Conservation (phyloP, 2,797 vertebrate genomes). For the Carcharodon carcharias region DNA sequence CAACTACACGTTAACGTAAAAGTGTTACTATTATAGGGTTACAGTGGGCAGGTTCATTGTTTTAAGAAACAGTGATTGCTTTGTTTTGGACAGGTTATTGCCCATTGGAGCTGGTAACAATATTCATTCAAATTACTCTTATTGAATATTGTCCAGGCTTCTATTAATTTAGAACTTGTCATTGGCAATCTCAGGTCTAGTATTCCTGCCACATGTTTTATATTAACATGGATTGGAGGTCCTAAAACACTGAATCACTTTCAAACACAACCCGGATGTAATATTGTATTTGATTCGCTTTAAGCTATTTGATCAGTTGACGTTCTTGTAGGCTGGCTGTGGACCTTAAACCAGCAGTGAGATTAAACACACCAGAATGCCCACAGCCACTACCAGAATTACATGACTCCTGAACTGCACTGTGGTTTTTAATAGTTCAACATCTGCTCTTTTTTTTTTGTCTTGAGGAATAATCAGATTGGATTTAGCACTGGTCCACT, state of each 20-base stretch:
- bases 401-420: not conserved
- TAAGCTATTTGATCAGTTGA: not conserved
- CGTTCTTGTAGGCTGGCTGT: not conserved
- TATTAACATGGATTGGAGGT: not conserved
- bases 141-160: not conserved
- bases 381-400: not conserved
- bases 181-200: not conserved
- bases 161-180: slow-evolving; percentile 2
- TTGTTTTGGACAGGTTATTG: not conserved
- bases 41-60: not conserved
- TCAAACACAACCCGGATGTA: not conserved
- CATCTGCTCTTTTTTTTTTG: not conserved
- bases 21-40: not conserved
- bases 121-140: not conserved
- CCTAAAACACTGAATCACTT: not conserved
- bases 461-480: not conserved
- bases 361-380: not conserved
- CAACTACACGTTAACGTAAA: not conserved
- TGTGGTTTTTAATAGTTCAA: not conserved
- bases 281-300: not conserved
- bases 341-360: not conserved
- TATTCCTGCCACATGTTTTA: not conserved
- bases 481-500: not conserved
- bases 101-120: not conserved
- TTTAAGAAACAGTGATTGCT: not conserved